Percentiles rank a stretch among this genome's conserved stretches.
Evolutionary conservation across 1,140 invertebrate genomes (phyloP).

Genomic region (Heliconius congener): DNA sequence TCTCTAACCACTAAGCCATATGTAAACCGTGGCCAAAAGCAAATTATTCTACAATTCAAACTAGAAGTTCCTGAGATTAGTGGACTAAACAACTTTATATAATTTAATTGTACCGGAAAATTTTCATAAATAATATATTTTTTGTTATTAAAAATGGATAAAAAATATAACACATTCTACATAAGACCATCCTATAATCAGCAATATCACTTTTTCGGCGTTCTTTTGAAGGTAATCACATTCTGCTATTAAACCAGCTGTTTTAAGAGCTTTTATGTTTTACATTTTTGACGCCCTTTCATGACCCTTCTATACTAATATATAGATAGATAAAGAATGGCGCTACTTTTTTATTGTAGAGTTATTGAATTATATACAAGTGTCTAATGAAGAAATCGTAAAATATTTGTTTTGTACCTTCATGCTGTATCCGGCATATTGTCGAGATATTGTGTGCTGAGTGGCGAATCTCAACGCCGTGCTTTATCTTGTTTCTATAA

Average conservation of each 20-base stretch:
- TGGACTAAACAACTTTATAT: no score
- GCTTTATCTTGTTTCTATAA: no score
- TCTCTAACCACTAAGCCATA: no score
- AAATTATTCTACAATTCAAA: no score
- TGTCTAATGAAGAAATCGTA: not conserved
- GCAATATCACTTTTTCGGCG: constrained; percentile 37
- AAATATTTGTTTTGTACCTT: not conserved
- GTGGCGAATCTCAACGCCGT: no score
- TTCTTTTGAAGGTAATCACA: constrained; percentile 45
- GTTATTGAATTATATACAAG: not conserved
- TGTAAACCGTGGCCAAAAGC: no score
- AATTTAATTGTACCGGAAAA: no score
- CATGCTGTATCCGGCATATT: no score
- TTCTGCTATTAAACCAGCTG: constrained; percentile 43
- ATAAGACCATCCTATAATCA: constrained; percentile 8
- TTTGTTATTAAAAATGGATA: not conserved
- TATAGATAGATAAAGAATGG: not conserved
- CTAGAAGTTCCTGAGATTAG: no score
- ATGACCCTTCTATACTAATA: constrained; percentile 4
- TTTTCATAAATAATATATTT: no score
- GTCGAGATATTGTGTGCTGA: no score
- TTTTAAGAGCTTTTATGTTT: constrained; percentile 26
- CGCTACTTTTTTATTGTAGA: not conserved
- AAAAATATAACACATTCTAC: not conserved
- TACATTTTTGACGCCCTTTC: constrained; percentile 19